Conservation (phyloP, 2,888 invertebrate genomes). For the Scotopteryx bipunctaria region DNA sequence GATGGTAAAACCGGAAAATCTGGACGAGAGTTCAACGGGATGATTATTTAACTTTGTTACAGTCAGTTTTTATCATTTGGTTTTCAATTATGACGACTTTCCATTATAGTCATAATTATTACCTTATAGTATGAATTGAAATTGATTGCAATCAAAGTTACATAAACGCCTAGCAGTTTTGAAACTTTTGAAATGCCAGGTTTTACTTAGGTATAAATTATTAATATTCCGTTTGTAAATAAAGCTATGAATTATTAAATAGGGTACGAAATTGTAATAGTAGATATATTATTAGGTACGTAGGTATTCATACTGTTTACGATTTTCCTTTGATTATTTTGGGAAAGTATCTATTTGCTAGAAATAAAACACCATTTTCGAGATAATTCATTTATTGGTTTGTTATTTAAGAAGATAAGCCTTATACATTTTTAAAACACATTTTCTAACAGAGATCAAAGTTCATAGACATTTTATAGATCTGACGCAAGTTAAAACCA, state of each 20-base stretch:
- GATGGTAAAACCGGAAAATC: too few relatives aligned
- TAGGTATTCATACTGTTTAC: background rate
- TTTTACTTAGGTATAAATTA: too few relatives aligned
- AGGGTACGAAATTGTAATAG: background rate
- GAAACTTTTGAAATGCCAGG: too few relatives aligned
- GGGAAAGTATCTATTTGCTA: background rate
- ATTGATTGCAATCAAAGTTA: too few relatives aligned
- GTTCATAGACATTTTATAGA: constrained; percentile 49
- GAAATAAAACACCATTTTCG: constrained; percentile 68
- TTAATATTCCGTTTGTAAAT: background rate
- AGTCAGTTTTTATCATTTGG: too few relatives aligned
- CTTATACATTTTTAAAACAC: constrained; percentile 72
- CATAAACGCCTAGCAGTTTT: too few relatives aligned
- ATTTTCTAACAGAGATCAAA: constrained; percentile 68
- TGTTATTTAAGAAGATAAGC: constrained; percentile 77
- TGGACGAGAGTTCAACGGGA: too few relatives aligned
- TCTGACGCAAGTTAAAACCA: constrained; percentile 77
- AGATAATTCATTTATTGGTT: constrained; percentile 78
- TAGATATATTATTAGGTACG: background rate
- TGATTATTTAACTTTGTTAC: too few relatives aligned
- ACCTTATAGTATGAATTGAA: too few relatives aligned
- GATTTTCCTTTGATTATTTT: background rate
- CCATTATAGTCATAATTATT: too few relatives aligned
- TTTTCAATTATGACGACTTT: too few relatives aligned
- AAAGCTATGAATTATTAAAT: background rate